A percentile compares a stretch with the other conserved stretches of the same genome.
Conservation (phyloP, 2,888 invertebrate species). For the Ochropacha duplaris region DNA sequence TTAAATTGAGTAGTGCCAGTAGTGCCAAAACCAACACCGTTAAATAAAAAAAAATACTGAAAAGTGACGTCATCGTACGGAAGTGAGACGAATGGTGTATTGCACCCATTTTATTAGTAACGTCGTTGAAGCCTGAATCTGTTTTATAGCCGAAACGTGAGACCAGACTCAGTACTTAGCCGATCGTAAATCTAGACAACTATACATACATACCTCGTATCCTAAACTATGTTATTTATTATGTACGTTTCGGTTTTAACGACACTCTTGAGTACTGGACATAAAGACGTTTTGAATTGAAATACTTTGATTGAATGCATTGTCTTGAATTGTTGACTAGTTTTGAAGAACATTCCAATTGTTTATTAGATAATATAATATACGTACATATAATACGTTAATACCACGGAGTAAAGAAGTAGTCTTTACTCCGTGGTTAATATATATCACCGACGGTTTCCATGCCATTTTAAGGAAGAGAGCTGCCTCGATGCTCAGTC, state of each 20-base stretch:
- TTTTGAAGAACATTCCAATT: too few species aligned
- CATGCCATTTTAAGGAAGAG: too few species aligned
- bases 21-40: neutral
- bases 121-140: slow-evolving; percentile 56
- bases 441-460: too few species aligned
- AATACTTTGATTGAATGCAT: neutral
- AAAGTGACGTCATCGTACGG: slow-evolving; percentile 3
- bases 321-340: neutral
- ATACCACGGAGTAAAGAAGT: too few species aligned
- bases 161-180: slow-evolving; percentile 55
- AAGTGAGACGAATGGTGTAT: slow-evolving; percentile 33
- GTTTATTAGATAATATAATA: too few species aligned
- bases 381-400: too few species aligned
- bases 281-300: neutral
- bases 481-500: too few species aligned
- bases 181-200: slow-evolving; percentile 58
- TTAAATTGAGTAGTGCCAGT: too few species aligned
- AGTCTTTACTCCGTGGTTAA: too few species aligned
- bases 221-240: slow-evolving; percentile 5
- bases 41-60: neutral
- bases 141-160: slow-evolving; percentile 75
- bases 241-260: slow-evolving; percentile 4
- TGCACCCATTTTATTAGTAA: slow-evolving; percentile 39
- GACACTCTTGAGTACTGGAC: neutral
- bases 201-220: slow-evolving; percentile 24